Conservation (phyloP, 2,113 vertebrate species). For the Pampusana beccarii region DNA sequence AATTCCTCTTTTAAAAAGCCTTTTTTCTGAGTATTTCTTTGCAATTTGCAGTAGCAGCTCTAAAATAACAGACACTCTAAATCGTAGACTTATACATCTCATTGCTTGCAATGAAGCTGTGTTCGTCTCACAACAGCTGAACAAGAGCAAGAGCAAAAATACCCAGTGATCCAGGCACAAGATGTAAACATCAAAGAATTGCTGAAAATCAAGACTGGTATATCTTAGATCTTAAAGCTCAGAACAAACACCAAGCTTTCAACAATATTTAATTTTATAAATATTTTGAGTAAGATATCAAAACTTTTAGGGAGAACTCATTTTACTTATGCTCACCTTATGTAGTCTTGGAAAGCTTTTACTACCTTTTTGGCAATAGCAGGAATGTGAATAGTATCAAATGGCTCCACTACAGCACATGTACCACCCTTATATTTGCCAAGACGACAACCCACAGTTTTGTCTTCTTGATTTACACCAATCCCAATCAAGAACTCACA, state of each 20-base stretch:
- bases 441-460: conserved; percentile 93
- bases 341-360: conserved; percentile 90
- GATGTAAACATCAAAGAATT: not conserved
- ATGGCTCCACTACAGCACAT: conserved; percentile 91
- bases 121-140: not conserved
- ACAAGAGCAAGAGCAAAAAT: not conserved
- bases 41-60: not conserved
- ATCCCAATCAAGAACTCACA: conserved; percentile 94
- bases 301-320: not conserved
- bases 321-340: conserved; percentile 81
- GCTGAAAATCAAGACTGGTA: not conserved
- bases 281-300: not conserved
- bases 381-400: conserved; percentile 89
- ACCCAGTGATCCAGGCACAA: not conserved
- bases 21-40: not conserved
- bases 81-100: not conserved
- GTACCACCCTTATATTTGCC: conserved; percentile 96
- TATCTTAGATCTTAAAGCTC: not conserved
- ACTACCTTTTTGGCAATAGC: conserved; percentile 86
- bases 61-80: not conserved
- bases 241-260: not conserved
- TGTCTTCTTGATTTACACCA: conserved; percentile 89
- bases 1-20: not conserved
- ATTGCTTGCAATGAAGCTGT: not conserved
- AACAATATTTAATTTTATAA: not conserved